These are phyloP conservation scores for Cladorhizidae sp. DNA, from an alignment of 37 sponge, comb jelly and placozoan species.

Conservation along the genomic window DNA sequence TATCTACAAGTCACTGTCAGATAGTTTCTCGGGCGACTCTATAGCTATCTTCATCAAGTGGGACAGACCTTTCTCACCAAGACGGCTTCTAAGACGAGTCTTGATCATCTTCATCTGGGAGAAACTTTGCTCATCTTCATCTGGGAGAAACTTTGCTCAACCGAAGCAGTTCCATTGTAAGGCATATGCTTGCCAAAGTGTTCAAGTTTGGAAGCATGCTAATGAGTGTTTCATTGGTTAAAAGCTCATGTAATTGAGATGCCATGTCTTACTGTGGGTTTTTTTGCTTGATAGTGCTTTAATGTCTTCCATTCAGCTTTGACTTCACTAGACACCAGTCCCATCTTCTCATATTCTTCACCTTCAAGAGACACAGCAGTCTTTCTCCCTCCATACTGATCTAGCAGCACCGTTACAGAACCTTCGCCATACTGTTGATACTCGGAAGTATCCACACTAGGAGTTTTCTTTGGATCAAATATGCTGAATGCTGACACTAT, in stretches of 20 bases:
- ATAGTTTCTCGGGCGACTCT: no score
- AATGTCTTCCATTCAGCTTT: conserved; percentile 31
- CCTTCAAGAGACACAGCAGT: conserved; percentile 58
- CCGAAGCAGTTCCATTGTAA: conserved; percentile 19
- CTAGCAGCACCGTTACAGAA: conserved; percentile 36
- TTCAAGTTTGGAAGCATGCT: conserved; percentile 17
- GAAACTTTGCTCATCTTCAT: conserved; percentile 23
- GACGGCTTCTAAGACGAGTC: conserved; percentile 40
- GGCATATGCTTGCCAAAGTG: not conserved
- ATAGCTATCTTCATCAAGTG: no score
- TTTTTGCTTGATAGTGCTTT: no score
- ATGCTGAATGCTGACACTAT: conserved; percentile 67
- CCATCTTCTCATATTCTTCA: conserved; percentile 33
- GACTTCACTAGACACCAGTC: conserved; percentile 43
- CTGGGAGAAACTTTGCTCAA: no score
- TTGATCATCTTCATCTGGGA: conserved; percentile 51
- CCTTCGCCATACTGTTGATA: conserved; percentile 35
- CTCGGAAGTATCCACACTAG: conserved; percentile 28
- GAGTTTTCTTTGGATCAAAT: conserved; percentile 69
- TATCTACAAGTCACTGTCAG: no score
- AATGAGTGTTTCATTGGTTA: conserved; percentile 59
- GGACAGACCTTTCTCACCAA: conserved; percentile 30
- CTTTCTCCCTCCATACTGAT: conserved; percentile 55
- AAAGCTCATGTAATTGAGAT: conserved; percentile 28
- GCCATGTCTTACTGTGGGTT: conserved; percentile 25